Base-by-base conservation (phyloP, 2,888 invertebrate genomes). In the Achlya flavicornis region DNA sequence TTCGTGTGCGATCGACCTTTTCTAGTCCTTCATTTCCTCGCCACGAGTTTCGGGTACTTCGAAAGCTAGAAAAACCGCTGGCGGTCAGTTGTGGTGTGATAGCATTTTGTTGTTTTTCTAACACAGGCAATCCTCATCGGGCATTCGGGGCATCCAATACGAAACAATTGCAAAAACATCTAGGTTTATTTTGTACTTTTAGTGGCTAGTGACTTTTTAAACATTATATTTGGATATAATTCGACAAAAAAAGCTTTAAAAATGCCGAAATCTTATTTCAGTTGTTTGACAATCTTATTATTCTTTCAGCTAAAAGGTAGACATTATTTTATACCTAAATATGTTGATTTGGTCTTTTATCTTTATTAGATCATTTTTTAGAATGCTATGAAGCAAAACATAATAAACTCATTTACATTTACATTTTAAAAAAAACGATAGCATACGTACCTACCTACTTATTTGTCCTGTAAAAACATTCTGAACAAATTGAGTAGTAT, bases 401-500 rank as follows among this genome's bases (percentile, higher is more conserved):
- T 26, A 26, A 26, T 26, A 26, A 26, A 26, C 26, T 26, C 26
- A n/a, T n/a, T n/a, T n/a, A n/a, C n/a, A n/a, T n/a, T n/a, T n/a
- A n/a, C n/a, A n/a, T n/a, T n/a, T n/a, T n/a, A n/a, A n/a, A 46
- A 46, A 46, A 5, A 7, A n/a, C 53, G 1, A 19, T 19, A 53
- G 19, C 53, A 53, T 53, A 48, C 48, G 16, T 32, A 38, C 46
- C 19, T 32, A 38, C 46, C 19, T 32, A 41, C 26, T 11, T 41
- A 11, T 41, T 41, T 60, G 26, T 43, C 60, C 2, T 66, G 73
- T 71, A 79, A 77, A 80, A 81, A 80, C 76, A 79, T 78, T 80
- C 73, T 66, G 70, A 77, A 73, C 76, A 79, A 81, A 78, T 77
- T 75, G 76, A 73, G 76, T 70, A 68, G 64, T 73, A 74, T 69